Evolutionary conservation across 1,140 invertebrate genomes (phyloP), one percentile per base, ranked within the genome.

Genomic region (Pogonomyrmex californicus): DNA sequence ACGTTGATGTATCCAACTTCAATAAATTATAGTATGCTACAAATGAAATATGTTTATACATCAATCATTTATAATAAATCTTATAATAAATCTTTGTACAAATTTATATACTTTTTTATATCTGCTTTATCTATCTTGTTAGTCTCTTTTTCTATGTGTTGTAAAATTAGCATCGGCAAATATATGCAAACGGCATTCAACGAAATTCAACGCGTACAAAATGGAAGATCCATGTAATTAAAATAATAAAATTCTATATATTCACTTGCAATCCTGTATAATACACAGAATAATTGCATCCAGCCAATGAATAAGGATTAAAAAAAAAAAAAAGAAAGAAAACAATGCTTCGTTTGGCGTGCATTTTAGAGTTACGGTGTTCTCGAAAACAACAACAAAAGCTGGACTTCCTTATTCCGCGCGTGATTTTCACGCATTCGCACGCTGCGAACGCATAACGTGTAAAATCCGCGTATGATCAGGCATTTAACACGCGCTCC

Each of bases 401-500:
- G 10, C 30, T 33, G 6, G 1, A 36, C 12, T 75, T 83, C 12
- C 66, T 82, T 71, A 82, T 83, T 49, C 68, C 56, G 33, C 7
- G 9, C 36, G 49, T 51, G 47, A 79, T 54, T 81, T 62, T 38
- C 54, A 7, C 68, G 44, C 6, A 66, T 79, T 68, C 4, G 47
- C 33, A 51, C 33, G 17, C 17, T 33, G 36, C n/a, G 9, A 41
- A 65, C 47, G 30, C 5, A 9, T 36, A 70, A 49, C 38, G 38
- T 17, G 33, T 60, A 79, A 79, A 47, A 75, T 73, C 36, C 41
- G 38, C 33, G 10, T 82, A 82, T 38, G 66, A 82, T 82, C 54
- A 73, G 30, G n/a, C 44, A 75, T 83, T 73, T 83, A 75, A 60
- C 54, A 33, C 79, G 79, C 68, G 54, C 47, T 73, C 5, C 79